phyloP scores from a whole-genome alignment of 2,797 vertebrate genomes.

The Hippopotamyrus pictus region DNA sequence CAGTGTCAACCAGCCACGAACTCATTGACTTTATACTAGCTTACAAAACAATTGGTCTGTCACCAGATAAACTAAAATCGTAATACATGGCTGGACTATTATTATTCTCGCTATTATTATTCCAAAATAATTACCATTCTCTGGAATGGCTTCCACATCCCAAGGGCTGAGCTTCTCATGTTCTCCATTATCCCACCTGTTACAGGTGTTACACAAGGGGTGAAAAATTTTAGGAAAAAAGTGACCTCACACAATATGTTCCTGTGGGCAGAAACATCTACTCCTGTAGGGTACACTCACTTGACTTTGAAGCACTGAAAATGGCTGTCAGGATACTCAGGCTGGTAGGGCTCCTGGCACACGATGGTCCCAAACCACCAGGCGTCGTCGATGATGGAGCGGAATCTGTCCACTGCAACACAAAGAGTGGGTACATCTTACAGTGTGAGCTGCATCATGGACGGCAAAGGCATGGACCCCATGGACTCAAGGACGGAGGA shows the following conservation, averaged over 20 bases:
- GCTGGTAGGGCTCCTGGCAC: constrained; percentile 88
- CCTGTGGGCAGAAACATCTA: not conserved
- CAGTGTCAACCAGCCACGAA: not conserved
- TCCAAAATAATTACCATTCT: constrained; percentile 68
- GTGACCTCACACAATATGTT: not conserved
- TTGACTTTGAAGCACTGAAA: constrained; percentile 96
- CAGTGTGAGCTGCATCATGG: not conserved
- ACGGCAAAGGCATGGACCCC: not conserved
- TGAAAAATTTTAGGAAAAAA: not conserved
- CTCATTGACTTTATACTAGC: not conserved
- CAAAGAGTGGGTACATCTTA: not conserved
- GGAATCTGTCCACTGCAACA: constrained; percentile 77
- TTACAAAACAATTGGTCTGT: not conserved
- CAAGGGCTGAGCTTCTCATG: constrained; percentile 91
- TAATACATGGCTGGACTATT: not conserved
- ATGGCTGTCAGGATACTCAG: constrained; percentile 88
- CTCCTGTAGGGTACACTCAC: constrained; percentile 53
- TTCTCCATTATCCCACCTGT: constrained; percentile 95
- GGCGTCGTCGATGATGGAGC: constrained; percentile 93
- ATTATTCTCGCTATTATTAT: not conserved
- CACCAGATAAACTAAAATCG: not conserved
- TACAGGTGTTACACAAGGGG: not conserved
- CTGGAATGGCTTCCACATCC: constrained; percentile 92
- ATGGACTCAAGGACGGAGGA: not conserved
- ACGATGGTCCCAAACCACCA: constrained; percentile 98